phyloP scores from a whole-genome alignment of 2,113 vertebrate species.

The Lates calcarifer region DNA sequence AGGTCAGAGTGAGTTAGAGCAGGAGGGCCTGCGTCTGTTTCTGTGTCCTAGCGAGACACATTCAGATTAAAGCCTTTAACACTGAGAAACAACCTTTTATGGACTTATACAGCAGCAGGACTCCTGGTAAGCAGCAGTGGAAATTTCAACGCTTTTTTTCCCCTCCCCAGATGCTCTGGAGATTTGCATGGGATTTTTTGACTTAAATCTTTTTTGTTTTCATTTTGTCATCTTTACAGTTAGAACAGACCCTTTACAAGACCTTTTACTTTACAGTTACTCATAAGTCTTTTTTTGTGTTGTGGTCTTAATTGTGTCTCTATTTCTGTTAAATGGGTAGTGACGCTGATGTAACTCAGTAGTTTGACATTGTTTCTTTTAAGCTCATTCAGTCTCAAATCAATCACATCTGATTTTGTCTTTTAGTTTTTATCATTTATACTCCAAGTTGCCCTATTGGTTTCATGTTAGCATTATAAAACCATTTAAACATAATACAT shows the following conservation, averaged over 20 bases:
- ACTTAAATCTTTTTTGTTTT: constrained; percentile 32
- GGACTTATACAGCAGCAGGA: constrained; percentile 68
- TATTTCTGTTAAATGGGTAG: background rate
- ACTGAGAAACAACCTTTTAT: constrained; percentile 81
- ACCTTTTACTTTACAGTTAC: too few species aligned
- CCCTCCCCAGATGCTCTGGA: constrained; percentile 32
- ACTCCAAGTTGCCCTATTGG: background rate
- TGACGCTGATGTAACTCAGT: background rate
- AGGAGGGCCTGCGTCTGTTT: constrained; percentile 77
- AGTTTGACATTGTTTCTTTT: constrained; percentile 2
- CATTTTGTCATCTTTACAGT: background rate
- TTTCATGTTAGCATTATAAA: constrained; percentile 1
- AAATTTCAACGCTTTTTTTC: constrained; percentile 61
- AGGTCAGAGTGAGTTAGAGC: constrained; percentile 84
- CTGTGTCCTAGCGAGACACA: constrained; percentile 74
- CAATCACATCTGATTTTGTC: constrained; percentile 3
- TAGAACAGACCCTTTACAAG: too few species aligned
- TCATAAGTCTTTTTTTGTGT: background rate
- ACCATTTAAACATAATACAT: background rate
- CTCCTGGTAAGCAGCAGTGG: constrained; percentile 76
- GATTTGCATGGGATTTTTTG: constrained; percentile 31
- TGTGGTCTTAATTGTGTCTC: background rate
- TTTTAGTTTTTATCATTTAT: background rate
- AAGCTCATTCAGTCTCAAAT: constrained; percentile 9
- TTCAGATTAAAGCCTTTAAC: constrained; percentile 79